Base-by-base conservation (phyloP, 2,888 invertebrate species). In the Pseudolycoriella hygida region DNA sequence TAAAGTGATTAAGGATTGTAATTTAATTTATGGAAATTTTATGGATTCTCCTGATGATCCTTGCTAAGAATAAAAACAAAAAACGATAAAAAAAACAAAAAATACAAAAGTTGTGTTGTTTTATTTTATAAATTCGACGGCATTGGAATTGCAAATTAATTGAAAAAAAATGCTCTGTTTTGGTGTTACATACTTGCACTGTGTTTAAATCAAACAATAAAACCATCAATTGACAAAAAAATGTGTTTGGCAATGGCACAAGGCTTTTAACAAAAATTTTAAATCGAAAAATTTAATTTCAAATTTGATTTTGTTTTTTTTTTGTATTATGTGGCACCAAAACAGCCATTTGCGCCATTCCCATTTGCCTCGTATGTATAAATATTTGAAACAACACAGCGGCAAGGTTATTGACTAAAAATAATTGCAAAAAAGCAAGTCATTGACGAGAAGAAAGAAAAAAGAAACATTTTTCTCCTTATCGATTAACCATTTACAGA, bases 331-430 rank as follows among this genome's bases (percentile, higher is more conserved):
- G 64, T 69, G 70, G 71, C 72, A 74, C 75, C 75, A 74, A 74
- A 75, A 74, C 74, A 71, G 69, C 72, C 71, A 71, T 69, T 66
- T 70, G 73, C 25, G 25, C 75, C 72, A 73, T 71, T 72, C 74
- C 76, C 76, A 77, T 77, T 77, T 76, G 58, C 57, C 57, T 56
- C 53, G 55, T 56, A 58, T 6, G 4, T 25, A 4, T 25, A 25
- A 56, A 46, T 43, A 46, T 17, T 40, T 74, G 73, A 34, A 44
- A 44, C 39, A 44, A 38, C 43, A 44, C 44, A 44, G 30, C 30
- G 37, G 39, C 39, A 44, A 19, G 44, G 60, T 59, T 50, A 57
- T 37, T 41, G 45, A 46, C 40, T 47, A 49, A 49, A 49, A 37
- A 3, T 18, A 2, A 34, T 19, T 11, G 25, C 4, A 11, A 40